These are phyloP conservation scores for Drosophila simulans DNA, from an alignment of 1,140 invertebrate species.

Conservation along the genomic window DNA sequence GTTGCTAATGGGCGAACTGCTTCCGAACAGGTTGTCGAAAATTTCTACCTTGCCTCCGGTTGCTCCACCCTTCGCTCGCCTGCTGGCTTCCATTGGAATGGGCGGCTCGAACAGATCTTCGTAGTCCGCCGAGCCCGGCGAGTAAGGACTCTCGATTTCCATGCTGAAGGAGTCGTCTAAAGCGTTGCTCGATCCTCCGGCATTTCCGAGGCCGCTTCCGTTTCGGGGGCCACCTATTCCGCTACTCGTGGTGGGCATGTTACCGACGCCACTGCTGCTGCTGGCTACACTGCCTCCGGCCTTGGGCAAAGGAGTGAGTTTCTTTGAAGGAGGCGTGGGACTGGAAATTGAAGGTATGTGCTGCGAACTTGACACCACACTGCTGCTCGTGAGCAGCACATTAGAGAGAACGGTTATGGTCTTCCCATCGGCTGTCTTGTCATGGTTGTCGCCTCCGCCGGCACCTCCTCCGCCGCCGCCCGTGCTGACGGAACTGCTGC, in stretches of 20 bases:
- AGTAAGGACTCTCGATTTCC: conserved; percentile 93
- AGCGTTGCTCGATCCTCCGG: conserved; percentile 87
- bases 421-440: conserved; percentile 56
- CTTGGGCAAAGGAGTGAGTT: conserved; percentile 75
- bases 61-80: conserved; percentile 44
- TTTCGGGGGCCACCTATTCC: conserved; percentile 41
- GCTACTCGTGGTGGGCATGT: conserved; percentile 49
- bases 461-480: conserved; percentile 6
- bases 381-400: conserved; percentile 65
- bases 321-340: conserved; percentile 59
- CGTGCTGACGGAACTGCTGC: conserved; percentile 33
- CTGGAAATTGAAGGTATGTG: conserved; percentile 82
- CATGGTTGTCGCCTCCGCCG: conserved; percentile 35
- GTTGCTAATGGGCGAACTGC: conserved; percentile 66
- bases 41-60: conserved; percentile 64
- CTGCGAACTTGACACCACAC: conserved; percentile 56
- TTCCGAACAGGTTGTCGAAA: conserved; percentile 83
- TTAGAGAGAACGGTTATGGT: conserved; percentile 78
- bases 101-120: conserved; percentile 95
- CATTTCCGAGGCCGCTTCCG: conserved; percentile 74
- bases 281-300: conserved; percentile 75
- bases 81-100: conserved; percentile 87
- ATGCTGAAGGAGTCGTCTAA: conserved; percentile 84
- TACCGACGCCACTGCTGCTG: conserved; percentile 70
- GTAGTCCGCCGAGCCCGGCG: conserved; percentile 92